These are phyloP conservation scores for Orchestes rusci DNA, from an alignment of 2,888 invertebrate genomes.

Conservation along the genomic window DNA sequence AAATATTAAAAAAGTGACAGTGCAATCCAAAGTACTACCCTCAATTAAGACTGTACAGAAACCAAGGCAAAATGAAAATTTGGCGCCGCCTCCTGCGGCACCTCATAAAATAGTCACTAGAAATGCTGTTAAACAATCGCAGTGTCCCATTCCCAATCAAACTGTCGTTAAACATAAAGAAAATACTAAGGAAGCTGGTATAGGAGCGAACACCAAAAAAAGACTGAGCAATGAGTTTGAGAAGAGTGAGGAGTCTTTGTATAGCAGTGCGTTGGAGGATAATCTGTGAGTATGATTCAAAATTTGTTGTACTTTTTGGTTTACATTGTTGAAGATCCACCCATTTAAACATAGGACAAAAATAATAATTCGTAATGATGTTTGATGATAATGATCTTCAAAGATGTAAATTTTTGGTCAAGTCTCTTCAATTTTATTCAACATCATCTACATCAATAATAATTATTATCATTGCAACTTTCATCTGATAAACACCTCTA, in stretches of 20 bases:
- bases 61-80: slow-evolving; percentile 42
- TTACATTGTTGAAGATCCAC: too few species aligned
- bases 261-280: slow-evolving; percentile 70
- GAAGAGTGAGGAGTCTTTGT: slow-evolving; percentile 60
- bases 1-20: slow-evolving; percentile 23
- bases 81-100: slow-evolving; percentile 34
- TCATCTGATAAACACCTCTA: too few species aligned
- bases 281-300: too few species aligned
- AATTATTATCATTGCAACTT: too few species aligned
- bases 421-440: too few species aligned
- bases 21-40: slow-evolving; percentile 34
- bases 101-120: slow-evolving; percentile 40
- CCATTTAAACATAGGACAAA: too few species aligned
- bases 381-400: too few species aligned
- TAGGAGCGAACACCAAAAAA: slow-evolving; percentile 42
- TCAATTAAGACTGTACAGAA: slow-evolving; percentile 40
- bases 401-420: too few species aligned
- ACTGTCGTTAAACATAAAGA: slow-evolving; percentile 41
- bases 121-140: slow-evolving; percentile 33
- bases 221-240: slow-evolving; percentile 63
- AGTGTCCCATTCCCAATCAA: slow-evolving; percentile 34
- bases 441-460: too few species aligned
- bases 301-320: too few species aligned
- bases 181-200: slow-evolving; percentile 36
- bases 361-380: too few species aligned